Evolutionary conservation across 1,140 invertebrate genomes (phyloP), one percentile per base, ranked within the genome.

Genomic region (Zaprionus africanus): DNA sequence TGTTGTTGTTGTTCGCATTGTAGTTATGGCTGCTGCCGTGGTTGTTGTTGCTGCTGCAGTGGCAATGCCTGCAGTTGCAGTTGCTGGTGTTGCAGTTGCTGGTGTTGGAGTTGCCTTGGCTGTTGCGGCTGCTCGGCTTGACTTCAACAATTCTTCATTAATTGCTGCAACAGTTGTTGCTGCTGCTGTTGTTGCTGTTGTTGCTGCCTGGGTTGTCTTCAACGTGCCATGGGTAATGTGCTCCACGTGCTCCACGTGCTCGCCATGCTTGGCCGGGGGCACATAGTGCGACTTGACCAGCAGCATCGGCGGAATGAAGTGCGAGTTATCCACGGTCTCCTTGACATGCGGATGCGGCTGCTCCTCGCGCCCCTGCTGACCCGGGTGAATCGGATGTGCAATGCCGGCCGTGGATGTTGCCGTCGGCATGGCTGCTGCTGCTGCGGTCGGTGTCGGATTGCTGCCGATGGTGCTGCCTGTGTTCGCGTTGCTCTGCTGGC

Each of bases 251-350:
- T 78, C 85, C 4, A 19, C 65, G 28, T 79, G 76, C 24, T 73
- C 74, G 15, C 51, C 82, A 53, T 90, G 83, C 28, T 88, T 90
- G 17, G 77, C 36, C 4, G 86, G 90, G 26, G 91, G 90, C 51
- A 92, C 82, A 79, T 93, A 93, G 67, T 92, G 87, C 22, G 92
- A 90, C 57, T 92, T 92, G 5, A 93, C 92, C 67, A 93, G 65
- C 53, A 93, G 28, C 92, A 93, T 93, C 11, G 92, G 92, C 22
- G 92, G 92, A 61, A 93, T 93, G n/a, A 93, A 93, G 61, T 92
- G 92, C 15, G 91, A 90, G 41, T 88, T 93, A 65, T 92, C 90
- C 9, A 74, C 74, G 6, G 88, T 81, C 65, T 92, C 92, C 46
- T 92, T 92, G 19, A 84, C 59, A 56, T 92, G 82, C 13, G 62